phyloP scores from a whole-genome alignment of 2,888 invertebrate genomes.

The Digitonthophagus gazella region DNA sequence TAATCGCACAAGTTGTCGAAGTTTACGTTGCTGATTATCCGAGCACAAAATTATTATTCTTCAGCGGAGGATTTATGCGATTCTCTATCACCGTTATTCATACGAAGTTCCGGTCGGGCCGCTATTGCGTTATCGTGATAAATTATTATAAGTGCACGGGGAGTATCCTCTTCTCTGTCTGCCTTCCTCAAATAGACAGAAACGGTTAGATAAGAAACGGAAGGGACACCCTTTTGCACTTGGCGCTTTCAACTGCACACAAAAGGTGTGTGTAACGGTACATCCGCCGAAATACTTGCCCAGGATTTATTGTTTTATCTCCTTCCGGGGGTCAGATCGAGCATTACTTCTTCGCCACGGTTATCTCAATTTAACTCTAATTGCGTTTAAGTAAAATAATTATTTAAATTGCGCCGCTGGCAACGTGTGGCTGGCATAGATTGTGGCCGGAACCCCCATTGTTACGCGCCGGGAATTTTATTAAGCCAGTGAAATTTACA shows the following conservation, averaged over 20 bases:
- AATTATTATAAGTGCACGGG: conserved; percentile 31
- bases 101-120: conserved; percentile 35
- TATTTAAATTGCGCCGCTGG: conserved; percentile 25
- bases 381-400: conserved; percentile 28
- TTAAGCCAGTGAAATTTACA: conserved; percentile 6
- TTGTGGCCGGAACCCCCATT: conserved; percentile 3
- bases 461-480: conserved; percentile 9
- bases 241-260: conserved; percentile 13
- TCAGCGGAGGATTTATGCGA: conserved; percentile 36
- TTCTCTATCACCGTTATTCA: conserved; percentile 37
- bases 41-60: conserved; percentile 39
- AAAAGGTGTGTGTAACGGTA: conserved; percentile 19
- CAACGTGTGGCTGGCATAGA: conserved; percentile 1
- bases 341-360: conserved; percentile 20
- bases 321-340: conserved; percentile 9
- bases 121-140: conserved; percentile 38
- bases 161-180: conserved; percentile 8
- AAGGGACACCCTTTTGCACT: not conserved
- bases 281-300: conserved; percentile 26
- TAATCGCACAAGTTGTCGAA: conserved; percentile 37
- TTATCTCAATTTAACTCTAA: conserved; percentile 26
- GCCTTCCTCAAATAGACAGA: conserved; percentile 22
- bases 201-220: conserved; percentile 27
- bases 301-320: conserved; percentile 29
- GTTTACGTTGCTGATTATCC: conserved; percentile 38